Base-by-base conservation (phyloP, 2,888 invertebrate genomes). In the Stenoptilia bipunctidactyla region DNA sequence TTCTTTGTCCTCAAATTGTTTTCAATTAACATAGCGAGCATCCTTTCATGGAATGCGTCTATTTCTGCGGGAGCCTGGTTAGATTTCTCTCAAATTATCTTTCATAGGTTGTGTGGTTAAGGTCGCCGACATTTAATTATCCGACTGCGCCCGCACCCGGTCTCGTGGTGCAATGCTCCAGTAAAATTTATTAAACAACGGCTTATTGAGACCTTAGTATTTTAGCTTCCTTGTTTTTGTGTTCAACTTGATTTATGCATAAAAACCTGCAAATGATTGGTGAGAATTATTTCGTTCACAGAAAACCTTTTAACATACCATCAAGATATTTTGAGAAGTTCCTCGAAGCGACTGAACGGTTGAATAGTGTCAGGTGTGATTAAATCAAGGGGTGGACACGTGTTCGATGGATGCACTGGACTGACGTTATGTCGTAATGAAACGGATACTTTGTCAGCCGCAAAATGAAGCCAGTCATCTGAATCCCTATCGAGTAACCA, bases 151-250 rank as follows among this genome's bases (percentile, higher is more conserved):
- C 59, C 62, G 58, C 57, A 62, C 66, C 67, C 67, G 20, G 20
- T 8, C 63, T 64, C 61, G 64, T 65, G 65, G 77, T 72, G 76
- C 82, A 80, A 73, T 76, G 77, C 71, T 74, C 82, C 74, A 77
- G 76, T 80, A 76, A 77, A 79, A 71, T 77, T 68, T 70, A 73
- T 66, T 76, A 74, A 79, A 80, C 75, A 68, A 74, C 71, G 58
- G 67, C 75, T 77, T 77, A 82, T 79, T 79, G 66, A 71, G 65
- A 61, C 64, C 60, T 59, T 64, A 58, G 61, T 57, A 56, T 57
- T 49, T 52, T 42, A 42, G 57, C 59, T 65, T 61, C 63, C 65
- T 60, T 47, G 53, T 30, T 30, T n/a, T 9, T 9, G 9, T 25
- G 5, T 9, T 6, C 25, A 6, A 5, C 9, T 25, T 5, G 25